Evolutionary conservation across 2,113 vertebrate species (phyloP), one percentile per base, ranked within the genome.

Genomic region (Sturnus vulgaris): DNA sequence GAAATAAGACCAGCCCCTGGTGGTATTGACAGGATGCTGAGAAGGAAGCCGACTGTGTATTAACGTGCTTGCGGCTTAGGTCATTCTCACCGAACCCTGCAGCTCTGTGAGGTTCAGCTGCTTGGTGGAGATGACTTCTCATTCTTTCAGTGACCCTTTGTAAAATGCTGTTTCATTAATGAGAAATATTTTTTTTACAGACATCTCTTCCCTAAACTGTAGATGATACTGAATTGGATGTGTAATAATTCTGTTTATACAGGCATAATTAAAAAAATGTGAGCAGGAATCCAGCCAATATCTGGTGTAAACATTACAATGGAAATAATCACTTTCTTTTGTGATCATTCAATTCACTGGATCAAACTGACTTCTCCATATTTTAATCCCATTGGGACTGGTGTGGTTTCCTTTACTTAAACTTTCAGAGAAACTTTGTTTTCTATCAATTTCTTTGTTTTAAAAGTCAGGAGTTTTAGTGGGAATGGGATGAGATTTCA

Each of bases 21-120:
- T 86, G 91, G 77, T 60, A 96, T 86, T 96, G 94, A 95, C 91
- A 94, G 91, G 95, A 97, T 88, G 63, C 93, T 68, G 66, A 87
- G 86, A 82, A 94, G 90, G 92, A 92, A 92, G 80, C 89, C 42
- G 66, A 52, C 77, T 96, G 86, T 90, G 90, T 82, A 33, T 76
- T 87, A 75, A 95, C 82, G 59, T 82, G 59, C 88, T 88, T 88
- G 52, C 78, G 40, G 68, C 85, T 68, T 86, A 49, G 91, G 63
- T 93, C 94, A 89, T 95, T 96, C 70, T 97, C 94, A 93, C 64
- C 59, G 69, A 70, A 93, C 92, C 87, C 53, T 92, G 78, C 76
- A 89, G 92, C 82, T 94, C 82, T 93, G 82, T 77, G 94, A 94
- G 88, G 92, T 93, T 96, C 93, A 88, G 61, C 93, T 93, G 63